Percentiles rank a stretch among this genome's conserved stretches.
These are phyloP conservation scores for Phalacrocorax carbo DNA, from an alignment of 2,113 vertebrate genomes.

Conservation along the genomic window DNA sequence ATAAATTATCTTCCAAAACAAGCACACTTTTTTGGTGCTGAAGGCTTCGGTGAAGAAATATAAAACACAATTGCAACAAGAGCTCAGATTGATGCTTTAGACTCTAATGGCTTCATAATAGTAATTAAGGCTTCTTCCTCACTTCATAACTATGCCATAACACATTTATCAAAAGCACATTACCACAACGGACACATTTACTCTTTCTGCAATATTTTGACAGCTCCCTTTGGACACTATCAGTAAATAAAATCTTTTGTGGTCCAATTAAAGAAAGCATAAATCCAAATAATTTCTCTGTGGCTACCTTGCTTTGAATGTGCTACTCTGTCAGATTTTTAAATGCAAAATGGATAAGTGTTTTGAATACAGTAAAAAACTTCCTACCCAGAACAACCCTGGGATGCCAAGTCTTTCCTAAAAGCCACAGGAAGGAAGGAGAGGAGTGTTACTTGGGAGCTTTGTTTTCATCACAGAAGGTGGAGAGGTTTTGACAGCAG, in stretches of 20 bases:
- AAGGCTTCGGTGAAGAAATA: not conserved
- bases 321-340: not conserved
- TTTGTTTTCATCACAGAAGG: conserved; percentile 30
- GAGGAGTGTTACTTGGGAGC: not conserved
- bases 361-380: not conserved
- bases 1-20: conserved; percentile 24
- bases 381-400: not conserved
- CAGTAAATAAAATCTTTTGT: conserved; percentile 49
- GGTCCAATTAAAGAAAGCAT: conserved; percentile 46
- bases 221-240: conserved; percentile 31
- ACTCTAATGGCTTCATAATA: conserved; percentile 55
- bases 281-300: not conserved
- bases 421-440: conserved; percentile 24
- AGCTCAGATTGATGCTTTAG: conserved; percentile 33
- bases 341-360: not conserved
- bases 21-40: not conserved
- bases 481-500: conserved; percentile 42
- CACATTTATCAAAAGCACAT: conserved; percentile 59
- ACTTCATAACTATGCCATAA: conserved; percentile 47
- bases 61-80: conserved; percentile 18
- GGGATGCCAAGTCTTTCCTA: not conserved
- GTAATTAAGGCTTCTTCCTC: conserved; percentile 60
- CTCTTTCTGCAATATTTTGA: conserved; percentile 20
- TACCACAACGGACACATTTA: conserved; percentile 16
- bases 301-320: not conserved